Evolutionary conservation across 1,140 invertebrate genomes (phyloP).

Genomic region (Scaptomyza montana): DNA sequence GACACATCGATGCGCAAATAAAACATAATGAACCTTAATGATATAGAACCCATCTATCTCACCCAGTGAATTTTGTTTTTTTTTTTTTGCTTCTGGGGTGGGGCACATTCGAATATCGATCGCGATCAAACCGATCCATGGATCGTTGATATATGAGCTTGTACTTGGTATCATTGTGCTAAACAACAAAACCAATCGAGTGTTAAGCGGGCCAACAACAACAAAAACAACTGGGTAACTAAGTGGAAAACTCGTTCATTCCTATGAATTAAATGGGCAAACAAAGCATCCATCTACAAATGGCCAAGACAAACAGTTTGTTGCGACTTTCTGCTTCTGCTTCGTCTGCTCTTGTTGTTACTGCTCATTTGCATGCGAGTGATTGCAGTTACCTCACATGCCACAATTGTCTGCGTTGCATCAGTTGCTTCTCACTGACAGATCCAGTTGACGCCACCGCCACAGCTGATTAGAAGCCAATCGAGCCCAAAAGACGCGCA

Average conservation of each 20-base stretch:
- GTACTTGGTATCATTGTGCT: conserved; percentile 58
- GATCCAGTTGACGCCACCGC: conserved; percentile 71
- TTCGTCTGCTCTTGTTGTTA: conserved; percentile 69
- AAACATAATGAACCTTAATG: conserved; percentile 81
- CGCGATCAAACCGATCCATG: conserved; percentile 1
- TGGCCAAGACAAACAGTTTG: conserved; percentile 70
- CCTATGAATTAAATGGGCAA: conserved; percentile 69
- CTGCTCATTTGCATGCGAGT: conserved; percentile 70
- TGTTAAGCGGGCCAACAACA: conserved; percentile 71
- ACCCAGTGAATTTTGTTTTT: conserved; percentile 10
- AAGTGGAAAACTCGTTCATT: conserved; percentile 46
- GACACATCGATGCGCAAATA: conserved; percentile 57
- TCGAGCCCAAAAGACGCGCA: conserved; percentile 56
- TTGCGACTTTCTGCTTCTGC: conserved; percentile 49
- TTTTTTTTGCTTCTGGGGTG: conserved; percentile 34
- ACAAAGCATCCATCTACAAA: conserved; percentile 61
- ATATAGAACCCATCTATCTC: conserved; percentile 52
- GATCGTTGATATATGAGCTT: conserved; percentile 48
- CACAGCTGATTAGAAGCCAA: conserved; percentile 72
- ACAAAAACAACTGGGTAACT: conserved; percentile 7
- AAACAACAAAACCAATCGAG: conserved; percentile 80
- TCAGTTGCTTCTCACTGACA: conserved; percentile 38
- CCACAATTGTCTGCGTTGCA: conserved; percentile 16
- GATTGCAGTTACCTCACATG: conserved; percentile 22
- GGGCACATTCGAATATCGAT: conserved; percentile 47